These are phyloP conservation scores for Tachycineta bicolor DNA, from an alignment of 2,113 vertebrate genomes.

Conservation along the genomic window DNA sequence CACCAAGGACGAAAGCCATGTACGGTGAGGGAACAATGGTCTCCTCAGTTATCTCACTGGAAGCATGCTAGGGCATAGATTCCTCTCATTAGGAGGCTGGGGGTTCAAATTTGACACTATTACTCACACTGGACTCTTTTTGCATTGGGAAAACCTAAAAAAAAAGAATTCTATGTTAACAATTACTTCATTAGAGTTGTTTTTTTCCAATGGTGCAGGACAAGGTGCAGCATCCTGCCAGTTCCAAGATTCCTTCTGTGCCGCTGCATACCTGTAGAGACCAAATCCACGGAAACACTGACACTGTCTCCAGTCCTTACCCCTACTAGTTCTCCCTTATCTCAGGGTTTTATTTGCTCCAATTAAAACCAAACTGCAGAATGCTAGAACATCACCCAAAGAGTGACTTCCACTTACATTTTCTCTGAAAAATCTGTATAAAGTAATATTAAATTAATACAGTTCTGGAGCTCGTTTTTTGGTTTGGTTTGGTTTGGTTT, in stretches of 20 bases:
- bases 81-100: background rate
- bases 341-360: background rate
- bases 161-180: background rate
- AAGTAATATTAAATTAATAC: background rate
- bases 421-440: background rate
- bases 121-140: background rate
- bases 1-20: background rate
- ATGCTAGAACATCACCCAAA: background rate
- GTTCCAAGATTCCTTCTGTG: background rate
- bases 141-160: background rate
- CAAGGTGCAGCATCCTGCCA: background rate
- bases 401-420: background rate
- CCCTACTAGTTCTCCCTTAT: background rate
- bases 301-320: background rate
- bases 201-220: background rate
- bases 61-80: background rate
- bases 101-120: background rate
- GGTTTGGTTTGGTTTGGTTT: no score
- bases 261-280: background rate
- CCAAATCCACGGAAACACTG: rapidly evolving
- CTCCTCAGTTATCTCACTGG: background rate
- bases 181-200: background rate
- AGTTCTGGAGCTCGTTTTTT: background rate
- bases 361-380: background rate
- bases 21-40: background rate